Percentiles rank a stretch among this genome's conserved stretches.
Conservation (phyloP, 2,113 vertebrate genomes). For the Poicephalus meyeri region DNA sequence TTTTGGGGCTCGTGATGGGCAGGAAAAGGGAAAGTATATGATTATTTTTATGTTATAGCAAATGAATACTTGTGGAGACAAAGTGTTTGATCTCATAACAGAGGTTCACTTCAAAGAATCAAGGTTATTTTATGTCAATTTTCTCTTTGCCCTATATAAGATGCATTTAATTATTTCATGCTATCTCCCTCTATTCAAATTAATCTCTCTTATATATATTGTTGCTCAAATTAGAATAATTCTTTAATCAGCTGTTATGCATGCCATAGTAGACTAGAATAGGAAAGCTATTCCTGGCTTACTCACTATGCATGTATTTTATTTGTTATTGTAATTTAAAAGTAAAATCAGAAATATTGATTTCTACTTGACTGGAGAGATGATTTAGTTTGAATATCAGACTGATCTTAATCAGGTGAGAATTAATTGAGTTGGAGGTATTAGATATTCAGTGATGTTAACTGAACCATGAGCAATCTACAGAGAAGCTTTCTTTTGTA, state of each 20-base stretch:
- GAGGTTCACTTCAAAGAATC: conserved; percentile 71
- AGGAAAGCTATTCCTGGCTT: conserved; percentile 74
- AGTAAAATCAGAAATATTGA: conserved; percentile 92
- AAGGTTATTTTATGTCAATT: conserved; percentile 76
- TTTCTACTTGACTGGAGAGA: conserved; percentile 92
- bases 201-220: conserved; percentile 79
- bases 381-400: conserved; percentile 92
- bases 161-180: conserved; percentile 82
- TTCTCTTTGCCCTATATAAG: conserved; percentile 77
- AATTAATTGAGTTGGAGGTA: conserved; percentile 93
- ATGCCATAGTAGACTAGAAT: conserved; percentile 74
- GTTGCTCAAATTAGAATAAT: conserved; percentile 83
- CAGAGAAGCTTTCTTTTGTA: conserved; percentile 82
- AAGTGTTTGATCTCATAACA: conserved; percentile 72
- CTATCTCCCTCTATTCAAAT: conserved; percentile 74
- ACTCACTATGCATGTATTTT: conserved; percentile 74
- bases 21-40: background rate
- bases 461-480: conserved; percentile 86
- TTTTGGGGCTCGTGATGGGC: background rate
- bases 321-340: conserved; percentile 91
- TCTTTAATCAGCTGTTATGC: conserved; percentile 83
- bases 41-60: background rate
- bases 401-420: conserved; percentile 86
- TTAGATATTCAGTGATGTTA: conserved; percentile 91
- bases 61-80: background rate